Conservation (phyloP, 2,113 vertebrate genomes). For the Paradoxurus hermaphroditus region DNA sequence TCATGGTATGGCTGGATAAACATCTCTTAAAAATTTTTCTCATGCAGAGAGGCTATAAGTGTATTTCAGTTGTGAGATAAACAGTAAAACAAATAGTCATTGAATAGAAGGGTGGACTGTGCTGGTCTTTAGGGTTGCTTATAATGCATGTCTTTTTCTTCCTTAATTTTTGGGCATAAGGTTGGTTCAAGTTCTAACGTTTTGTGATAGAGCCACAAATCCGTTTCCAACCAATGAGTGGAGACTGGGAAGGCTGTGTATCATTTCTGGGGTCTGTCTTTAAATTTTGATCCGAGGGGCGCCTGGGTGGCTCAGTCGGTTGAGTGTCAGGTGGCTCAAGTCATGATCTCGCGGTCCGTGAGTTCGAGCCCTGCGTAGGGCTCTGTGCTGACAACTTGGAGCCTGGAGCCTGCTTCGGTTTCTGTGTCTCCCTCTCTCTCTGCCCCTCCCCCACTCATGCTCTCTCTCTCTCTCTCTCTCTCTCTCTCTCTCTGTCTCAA, state of each 20-base stretch:
- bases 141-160: neutral
- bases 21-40: too few relatives aligned
- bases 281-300: neutral
- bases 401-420: too few relatives aligned
- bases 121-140: neutral
- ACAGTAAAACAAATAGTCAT: neutral
- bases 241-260: neutral
- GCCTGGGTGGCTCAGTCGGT: too few relatives aligned
- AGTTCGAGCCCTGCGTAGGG: too few relatives aligned
- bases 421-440: too few relatives aligned
- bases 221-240: neutral
- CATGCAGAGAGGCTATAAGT: neutral
- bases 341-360: too few relatives aligned
- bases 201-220: neutral
- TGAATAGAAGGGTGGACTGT: neutral
- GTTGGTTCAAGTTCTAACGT: neutral
- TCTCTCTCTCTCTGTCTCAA: too few relatives aligned
- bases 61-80: neutral
- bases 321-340: too few relatives aligned
- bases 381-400: too few relatives aligned
- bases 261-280: neutral
- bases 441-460: too few relatives aligned
- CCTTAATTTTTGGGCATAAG: neutral
- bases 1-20: neutral
- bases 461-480: too few relatives aligned